phyloP scores from a whole-genome alignment of 1,140 invertebrate genomes.

The Drosophila willistoni region DNA sequence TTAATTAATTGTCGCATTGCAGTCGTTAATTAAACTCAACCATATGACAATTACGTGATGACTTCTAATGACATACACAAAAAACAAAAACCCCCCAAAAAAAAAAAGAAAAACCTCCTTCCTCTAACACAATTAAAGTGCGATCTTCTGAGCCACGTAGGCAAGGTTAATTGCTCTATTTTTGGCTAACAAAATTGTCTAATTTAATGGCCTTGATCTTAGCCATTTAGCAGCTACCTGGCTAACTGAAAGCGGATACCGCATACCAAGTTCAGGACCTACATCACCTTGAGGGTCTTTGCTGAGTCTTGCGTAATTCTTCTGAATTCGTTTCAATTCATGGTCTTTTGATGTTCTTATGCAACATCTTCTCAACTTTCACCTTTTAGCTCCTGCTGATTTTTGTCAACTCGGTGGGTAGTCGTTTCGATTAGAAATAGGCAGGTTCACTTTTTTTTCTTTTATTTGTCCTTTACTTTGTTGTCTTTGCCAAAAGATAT shows the following conservation, averaged over 20 bases:
- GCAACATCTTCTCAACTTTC: conserved; percentile 45
- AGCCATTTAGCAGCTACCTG: conserved; percentile 33
- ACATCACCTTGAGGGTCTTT: neutral
- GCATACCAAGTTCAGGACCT: conserved; percentile 4
- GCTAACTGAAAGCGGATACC: conserved; percentile 24
- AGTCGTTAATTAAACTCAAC: conserved; percentile 46
- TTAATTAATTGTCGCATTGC: conserved; percentile 53
- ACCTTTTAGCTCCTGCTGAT: conserved; percentile 42
- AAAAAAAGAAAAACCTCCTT: conserved; percentile 16
- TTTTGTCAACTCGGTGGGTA: conserved; percentile 20
- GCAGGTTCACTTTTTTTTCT: conserved; percentile 12
- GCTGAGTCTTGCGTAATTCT: conserved; percentile 15
- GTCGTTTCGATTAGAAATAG: conserved; percentile 18
- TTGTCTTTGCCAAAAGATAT: neutral
- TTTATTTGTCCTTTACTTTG: neutral
- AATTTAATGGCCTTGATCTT: conserved; percentile 39
- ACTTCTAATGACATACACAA: conserved; percentile 39
- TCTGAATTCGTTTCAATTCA: conserved; percentile 7
- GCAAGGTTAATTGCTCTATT: conserved; percentile 76
- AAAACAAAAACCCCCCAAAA: neutral
- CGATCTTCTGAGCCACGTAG: conserved; percentile 52
- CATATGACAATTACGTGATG: conserved; percentile 57
- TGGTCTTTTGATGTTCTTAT: neutral
- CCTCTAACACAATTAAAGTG: neutral
- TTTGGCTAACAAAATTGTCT: conserved; percentile 36